Conservation (phyloP, 2,888 invertebrate genomes). For the Holacanthella duospinosa region DNA sequence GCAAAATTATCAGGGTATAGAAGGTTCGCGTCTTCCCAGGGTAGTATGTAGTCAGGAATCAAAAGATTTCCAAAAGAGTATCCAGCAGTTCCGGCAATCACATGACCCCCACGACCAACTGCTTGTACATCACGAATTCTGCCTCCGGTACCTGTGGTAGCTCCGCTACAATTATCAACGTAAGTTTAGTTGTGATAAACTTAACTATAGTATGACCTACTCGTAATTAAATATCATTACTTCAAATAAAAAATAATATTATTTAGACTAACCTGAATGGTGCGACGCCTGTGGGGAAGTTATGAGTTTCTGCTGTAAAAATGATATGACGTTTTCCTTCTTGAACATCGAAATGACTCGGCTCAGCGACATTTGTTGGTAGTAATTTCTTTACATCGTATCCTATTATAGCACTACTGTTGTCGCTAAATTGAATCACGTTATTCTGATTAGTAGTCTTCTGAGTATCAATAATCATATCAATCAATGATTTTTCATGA, state of each 20-base stretch:
- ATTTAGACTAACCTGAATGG: constrained; percentile 56
- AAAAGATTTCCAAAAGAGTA: constrained; percentile 88
- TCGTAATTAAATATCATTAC: constrained; percentile 2
- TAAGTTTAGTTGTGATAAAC: background rate
- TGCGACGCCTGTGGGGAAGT: constrained; percentile 94
- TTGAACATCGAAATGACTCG: constrained; percentile 50
- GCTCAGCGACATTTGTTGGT: constrained; percentile 56
- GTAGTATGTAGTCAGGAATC: constrained; percentile 73
- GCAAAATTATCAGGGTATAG: constrained; percentile 84
- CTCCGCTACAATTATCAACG: constrained; percentile 57
- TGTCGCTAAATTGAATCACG: constrained; percentile 93
- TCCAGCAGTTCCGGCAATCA: constrained; percentile 91
- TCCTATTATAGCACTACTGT: constrained; percentile 88
- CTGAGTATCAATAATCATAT: constrained; percentile 88
- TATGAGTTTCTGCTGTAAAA: constrained; percentile 97
- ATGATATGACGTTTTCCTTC: constrained; percentile 69
- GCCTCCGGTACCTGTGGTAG: constrained; percentile 95
- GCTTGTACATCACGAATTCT: constrained; percentile 89
- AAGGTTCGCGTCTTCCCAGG: constrained; percentile 70
- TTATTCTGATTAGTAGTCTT: constrained; percentile 75
- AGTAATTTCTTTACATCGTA: constrained; percentile 58
- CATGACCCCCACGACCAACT: constrained; percentile 85
- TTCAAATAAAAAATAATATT: background rate
- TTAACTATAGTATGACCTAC: background rate
- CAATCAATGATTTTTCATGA: constrained; percentile 70